Conservation (phyloP, 2,113 vertebrate species). For the Heptranchias perlo region DNA sequence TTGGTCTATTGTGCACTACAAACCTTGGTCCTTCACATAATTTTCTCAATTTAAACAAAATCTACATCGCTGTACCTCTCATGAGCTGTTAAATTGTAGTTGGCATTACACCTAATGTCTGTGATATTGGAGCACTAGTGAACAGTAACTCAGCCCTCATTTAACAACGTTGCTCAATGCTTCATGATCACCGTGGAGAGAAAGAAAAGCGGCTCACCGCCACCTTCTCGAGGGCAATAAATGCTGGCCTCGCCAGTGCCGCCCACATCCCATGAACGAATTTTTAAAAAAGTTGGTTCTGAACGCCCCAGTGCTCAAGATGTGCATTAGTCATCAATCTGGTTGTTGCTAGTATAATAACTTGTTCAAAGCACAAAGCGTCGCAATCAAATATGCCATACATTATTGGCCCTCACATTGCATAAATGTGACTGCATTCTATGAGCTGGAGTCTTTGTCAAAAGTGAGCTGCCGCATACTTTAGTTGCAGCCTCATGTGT, state of each 20-base stretch:
- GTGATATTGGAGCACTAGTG: not conserved
- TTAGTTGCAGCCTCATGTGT: too few relatives aligned
- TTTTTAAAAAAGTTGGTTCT: too few relatives aligned
- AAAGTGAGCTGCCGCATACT: too few relatives aligned
- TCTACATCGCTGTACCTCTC: not conserved
- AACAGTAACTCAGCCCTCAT: not conserved
- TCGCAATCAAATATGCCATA: too few relatives aligned
- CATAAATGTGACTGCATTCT: not conserved
- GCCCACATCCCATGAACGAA: too few relatives aligned
- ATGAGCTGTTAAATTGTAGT: not conserved
- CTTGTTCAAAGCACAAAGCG: not conserved
- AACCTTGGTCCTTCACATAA: too few relatives aligned
- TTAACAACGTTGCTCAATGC: not conserved
- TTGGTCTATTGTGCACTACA: not conserved
- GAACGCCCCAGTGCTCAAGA: not conserved
- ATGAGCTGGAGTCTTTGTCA: not conserved
- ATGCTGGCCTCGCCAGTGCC: too few relatives aligned
- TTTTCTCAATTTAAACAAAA: not conserved
- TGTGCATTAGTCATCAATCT: not conserved
- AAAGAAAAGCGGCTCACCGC: too few relatives aligned
- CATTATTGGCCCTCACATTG: not conserved
- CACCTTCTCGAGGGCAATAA: too few relatives aligned
- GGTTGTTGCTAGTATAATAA: not conserved
- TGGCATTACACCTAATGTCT: not conserved
- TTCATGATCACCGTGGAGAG: not conserved